These are phyloP conservation scores for Lamellibrachia columna DNA, from an alignment of 2,888 invertebrate species.

Conservation along the genomic window DNA sequence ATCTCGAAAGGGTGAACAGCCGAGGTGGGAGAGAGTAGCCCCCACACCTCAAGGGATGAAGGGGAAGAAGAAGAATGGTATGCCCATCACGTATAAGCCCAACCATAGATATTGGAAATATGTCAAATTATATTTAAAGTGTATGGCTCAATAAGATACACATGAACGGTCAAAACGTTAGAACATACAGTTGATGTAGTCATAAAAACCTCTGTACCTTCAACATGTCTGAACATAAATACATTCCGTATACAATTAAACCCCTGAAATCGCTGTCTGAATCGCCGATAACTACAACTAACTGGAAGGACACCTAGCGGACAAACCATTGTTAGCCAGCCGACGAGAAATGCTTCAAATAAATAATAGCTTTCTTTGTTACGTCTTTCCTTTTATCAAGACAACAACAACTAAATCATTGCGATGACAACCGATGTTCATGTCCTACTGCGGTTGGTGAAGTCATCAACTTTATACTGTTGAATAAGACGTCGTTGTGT, in stretches of 20 bases:
- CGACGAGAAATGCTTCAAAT: background rate
- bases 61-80: too few relatives aligned
- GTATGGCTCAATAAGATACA: too few relatives aligned
- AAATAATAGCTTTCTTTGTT: background rate
- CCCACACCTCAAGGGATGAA: too few relatives aligned
- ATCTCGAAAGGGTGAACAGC: too few relatives aligned
- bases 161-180: too few relatives aligned
- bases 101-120: too few relatives aligned
- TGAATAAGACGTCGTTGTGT: background rate
- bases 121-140: too few relatives aligned
- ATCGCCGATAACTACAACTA: background rate
- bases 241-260: background rate
- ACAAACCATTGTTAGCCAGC: background rate
- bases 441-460: background rate
- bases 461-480: background rate
- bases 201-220: too few relatives aligned
- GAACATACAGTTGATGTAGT: too few relatives aligned
- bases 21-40: too few relatives aligned
- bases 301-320: background rate
- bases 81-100: too few relatives aligned
- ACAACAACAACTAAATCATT: background rate
- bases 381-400: background rate
- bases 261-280: background rate
- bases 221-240: too few relatives aligned
- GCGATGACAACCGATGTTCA: background rate